phyloP scores from a whole-genome alignment of 2,888 invertebrate genomes.

The Eilema depressum region DNA sequence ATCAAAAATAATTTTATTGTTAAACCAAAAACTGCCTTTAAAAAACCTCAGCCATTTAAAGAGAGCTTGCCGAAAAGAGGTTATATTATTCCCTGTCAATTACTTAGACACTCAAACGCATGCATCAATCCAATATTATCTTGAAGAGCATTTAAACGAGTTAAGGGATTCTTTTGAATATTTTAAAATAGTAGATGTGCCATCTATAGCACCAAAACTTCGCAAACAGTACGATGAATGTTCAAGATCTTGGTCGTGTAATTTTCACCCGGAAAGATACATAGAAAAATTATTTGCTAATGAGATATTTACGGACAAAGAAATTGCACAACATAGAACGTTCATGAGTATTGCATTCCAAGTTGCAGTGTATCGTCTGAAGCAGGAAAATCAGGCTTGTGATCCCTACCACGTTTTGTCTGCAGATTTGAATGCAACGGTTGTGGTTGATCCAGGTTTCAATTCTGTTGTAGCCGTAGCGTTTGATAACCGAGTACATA shows the following conservation, averaged over 20 bases:
- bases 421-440: slow-evolving; percentile 64
- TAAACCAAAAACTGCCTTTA: slow-evolving; percentile 88
- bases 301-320: slow-evolving; percentile 85
- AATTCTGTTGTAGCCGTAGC: slow-evolving; percentile 90
- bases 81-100: slow-evolving; percentile 84
- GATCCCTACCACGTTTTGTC: slow-evolving; percentile 42
- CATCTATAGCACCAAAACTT: slow-evolving; percentile 88
- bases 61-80: slow-evolving; percentile 88
- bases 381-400: slow-evolving; percentile 26
- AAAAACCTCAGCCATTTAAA: slow-evolving; percentile 90
- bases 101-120: slow-evolving; percentile 60
- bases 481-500: slow-evolving; percentile 84
- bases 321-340: slow-evolving; percentile 84
- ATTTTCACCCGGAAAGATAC: slow-evolving; percentile 93
- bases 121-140: slow-evolving; percentile 73
- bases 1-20: slow-evolving; percentile 87
- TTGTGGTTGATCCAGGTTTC: slow-evolving; percentile 91
- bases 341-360: slow-evolving; percentile 88
- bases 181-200: slow-evolving; percentile 86
- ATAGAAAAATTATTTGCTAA: slow-evolving; percentile 90
- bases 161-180: slow-evolving; percentile 79
- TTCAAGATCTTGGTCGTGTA: slow-evolving; percentile 91
- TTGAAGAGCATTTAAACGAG: slow-evolving; percentile 80
- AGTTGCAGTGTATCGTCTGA: slow-evolving; percentile 74
- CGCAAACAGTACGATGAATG: slow-evolving; percentile 89